Evolutionary conservation across 2,888 invertebrate genomes (phyloP), one percentile per base, ranked within the genome.

Genomic region (Xestia c-nigrum): DNA sequence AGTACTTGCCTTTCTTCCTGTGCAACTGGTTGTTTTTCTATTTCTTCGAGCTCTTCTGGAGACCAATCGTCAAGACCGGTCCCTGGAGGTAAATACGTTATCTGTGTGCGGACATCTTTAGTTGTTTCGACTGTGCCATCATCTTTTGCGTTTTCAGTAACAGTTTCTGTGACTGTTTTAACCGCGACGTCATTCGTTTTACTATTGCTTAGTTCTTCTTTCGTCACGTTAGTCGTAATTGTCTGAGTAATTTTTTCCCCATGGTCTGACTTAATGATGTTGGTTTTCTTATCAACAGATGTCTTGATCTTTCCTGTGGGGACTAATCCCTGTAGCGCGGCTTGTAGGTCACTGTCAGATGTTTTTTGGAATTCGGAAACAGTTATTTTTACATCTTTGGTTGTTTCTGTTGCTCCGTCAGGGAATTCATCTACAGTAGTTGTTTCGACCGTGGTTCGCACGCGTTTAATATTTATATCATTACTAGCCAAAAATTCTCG

Each of bases 361-460:
- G 96, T 95, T 86, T 95, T 95, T 88, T 97, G 97, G 81, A 93
- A 95, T 90, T 97, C 97, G 0, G 97, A 97, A 80, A 97, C 94
- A 4, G 97, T 97, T 65, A 97, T 96, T 92, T 97, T 97, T 1
- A 96, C 95, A 83, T 97, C 97, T 92, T 96, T 97, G 1, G 96
- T 97, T 7, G 97, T 97, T 91, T 97, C 97, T 69, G 97, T 96
- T 6, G 97, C 97, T 50, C 97, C 97, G 88, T 97, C 97, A 3
- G 97, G 96, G 86, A 94, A 96, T 88, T 94, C 95, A 86, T 97
- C 97, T 5, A 96, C 92, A 38, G 95, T 96, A 12, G 93, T 94
- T 0, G 97, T 97, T 89, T 97, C 97, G 67, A 97, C 94, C 19
- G 97, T 97, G 65, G 97, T 97, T 87, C 97, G 96, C 73, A 97